Evolutionary conservation across 2,113 vertebrate species (phyloP).

Genomic region (Sinocyclocheilus rhinocerous): DNA sequence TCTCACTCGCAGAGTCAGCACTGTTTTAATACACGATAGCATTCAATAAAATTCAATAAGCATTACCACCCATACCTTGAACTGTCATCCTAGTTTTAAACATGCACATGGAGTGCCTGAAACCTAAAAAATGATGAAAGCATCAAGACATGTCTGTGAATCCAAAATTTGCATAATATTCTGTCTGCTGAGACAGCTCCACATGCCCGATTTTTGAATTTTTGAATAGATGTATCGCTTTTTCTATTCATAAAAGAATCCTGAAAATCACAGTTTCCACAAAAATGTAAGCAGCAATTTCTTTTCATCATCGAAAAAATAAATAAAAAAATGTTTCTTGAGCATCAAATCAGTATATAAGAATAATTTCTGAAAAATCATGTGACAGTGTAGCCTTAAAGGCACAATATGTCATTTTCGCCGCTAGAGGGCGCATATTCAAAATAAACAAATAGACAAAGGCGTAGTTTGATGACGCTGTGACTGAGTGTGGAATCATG

Average conservation of each 20-base stretch:
- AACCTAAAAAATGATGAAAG: neutral
- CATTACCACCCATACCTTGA: no score
- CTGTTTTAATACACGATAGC: neutral
- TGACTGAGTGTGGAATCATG: no score
- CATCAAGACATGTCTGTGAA: neutral
- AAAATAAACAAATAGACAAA: no score
- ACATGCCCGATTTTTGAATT: neutral
- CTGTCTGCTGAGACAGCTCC: neutral
- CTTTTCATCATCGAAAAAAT: neutral
- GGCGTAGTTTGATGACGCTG: no score
- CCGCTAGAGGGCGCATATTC: no score
- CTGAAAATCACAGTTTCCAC: neutral
- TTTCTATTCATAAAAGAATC: neutral
- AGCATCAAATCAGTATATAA: neutral
- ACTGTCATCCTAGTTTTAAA: neutral
- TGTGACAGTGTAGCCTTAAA: neutral
- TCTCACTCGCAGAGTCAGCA: slow-evolving; percentile 20
- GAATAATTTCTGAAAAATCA: neutral
- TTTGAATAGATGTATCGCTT: neutral
- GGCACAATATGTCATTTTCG: no score
- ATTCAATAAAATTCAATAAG: neutral
- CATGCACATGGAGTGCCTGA: neutral
- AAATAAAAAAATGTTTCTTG: neutral
- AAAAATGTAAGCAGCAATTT: neutral
- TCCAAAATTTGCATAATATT: neutral